phyloP scores from a whole-genome alignment of 1,140 invertebrate species.

The Leptopilina boulardi region DNA sequence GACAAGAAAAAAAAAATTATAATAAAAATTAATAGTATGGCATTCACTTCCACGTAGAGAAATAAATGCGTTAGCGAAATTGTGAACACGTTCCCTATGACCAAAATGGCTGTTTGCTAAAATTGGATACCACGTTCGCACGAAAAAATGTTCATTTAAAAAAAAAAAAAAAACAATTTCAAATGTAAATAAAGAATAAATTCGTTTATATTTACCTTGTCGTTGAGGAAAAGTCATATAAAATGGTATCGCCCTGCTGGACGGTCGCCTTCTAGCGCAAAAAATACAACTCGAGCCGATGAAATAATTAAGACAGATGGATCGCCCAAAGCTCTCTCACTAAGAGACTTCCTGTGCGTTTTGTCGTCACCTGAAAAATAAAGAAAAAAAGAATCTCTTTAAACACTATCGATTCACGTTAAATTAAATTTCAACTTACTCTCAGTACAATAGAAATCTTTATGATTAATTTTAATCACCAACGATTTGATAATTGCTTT shows the following conservation, averaged over 20 bases:
- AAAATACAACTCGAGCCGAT: conserved; percentile 68
- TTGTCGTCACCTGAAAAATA: conserved; percentile 24
- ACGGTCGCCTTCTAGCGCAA: conserved; percentile 78
- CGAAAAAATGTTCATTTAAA: conserved; percentile 18
- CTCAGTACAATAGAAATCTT: no score
- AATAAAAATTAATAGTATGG: not conserved
- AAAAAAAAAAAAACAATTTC: no score
- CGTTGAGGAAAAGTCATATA: conserved; percentile 89
- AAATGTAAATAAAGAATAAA: conserved; percentile 29
- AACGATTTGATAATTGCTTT: no score
- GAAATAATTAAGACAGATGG: conserved; percentile 68
- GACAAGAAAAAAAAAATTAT: not conserved
- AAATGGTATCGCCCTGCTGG: conserved; percentile 88
- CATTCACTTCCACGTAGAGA: conserved; percentile 52
- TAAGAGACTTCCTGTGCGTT: no score
- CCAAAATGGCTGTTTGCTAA: conserved; percentile 72
- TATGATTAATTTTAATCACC: no score
- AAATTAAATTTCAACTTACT: no score
- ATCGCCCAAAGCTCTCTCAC: conserved; percentile 62
- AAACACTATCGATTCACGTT: not conserved
- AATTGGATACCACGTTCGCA: conserved; percentile 61
- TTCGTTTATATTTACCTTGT: conserved; percentile 78
- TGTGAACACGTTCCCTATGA: conserved; percentile 58
- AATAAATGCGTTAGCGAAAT: conserved; percentile 41
- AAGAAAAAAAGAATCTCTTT: not conserved